These are phyloP conservation scores for Enteromius radiatus DNA, from an alignment of 2,797 vertebrate genomes.

Conservation along the genomic window DNA sequence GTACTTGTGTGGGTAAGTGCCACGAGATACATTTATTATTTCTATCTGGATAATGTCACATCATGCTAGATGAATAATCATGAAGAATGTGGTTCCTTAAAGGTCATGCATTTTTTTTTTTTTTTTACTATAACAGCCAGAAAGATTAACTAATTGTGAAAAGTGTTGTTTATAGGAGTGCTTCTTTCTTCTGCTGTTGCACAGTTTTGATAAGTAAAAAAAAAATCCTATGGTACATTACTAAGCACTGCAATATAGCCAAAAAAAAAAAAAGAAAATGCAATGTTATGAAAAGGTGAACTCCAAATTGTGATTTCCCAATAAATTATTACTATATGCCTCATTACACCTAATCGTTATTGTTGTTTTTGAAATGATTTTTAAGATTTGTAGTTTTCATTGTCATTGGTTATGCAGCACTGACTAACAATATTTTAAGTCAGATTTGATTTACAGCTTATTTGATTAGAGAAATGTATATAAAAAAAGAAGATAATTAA, in stretches of 20 bases:
- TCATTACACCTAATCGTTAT: not conserved
- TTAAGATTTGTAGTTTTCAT: not conserved
- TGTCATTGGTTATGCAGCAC: not conserved
- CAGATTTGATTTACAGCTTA: not conserved
- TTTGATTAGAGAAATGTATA: not conserved
- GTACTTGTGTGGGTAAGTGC: slow-evolving; percentile 75
- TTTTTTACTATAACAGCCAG: not conserved
- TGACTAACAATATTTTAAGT: not conserved
- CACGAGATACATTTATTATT: not conserved
- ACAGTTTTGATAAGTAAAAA: too few relatives aligned
- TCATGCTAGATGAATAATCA: not conserved
- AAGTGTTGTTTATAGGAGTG: not conserved
- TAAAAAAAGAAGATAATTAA: not conserved
- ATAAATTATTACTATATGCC: not conserved
- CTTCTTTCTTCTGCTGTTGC: not conserved
- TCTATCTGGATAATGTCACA: not conserved
- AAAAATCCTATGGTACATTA: not conserved
- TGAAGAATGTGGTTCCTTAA: not conserved
- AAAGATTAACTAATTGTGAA: not conserved
- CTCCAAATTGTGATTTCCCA: not conserved
- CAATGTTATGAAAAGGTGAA: not conserved
- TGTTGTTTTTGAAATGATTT: not conserved
- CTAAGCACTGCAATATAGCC: not conserved
- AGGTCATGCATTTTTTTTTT: not conserved
- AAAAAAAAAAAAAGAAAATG: not conserved